phyloP scores from a whole-genome alignment of 2,113 vertebrate species.

The Microcebus jonahi region DNA sequence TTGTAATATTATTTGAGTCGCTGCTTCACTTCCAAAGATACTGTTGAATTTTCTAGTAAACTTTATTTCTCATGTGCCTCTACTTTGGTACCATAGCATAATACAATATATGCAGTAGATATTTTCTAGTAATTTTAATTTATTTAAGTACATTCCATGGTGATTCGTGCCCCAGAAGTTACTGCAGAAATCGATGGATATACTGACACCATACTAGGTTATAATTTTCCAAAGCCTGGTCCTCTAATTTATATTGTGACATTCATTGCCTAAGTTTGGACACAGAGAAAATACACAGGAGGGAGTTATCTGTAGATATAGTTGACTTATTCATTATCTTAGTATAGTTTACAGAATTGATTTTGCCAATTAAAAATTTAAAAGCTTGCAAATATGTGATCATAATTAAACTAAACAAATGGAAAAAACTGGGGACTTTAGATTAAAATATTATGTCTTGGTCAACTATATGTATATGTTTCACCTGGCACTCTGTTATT shows the following conservation, averaged over 20 bases:
- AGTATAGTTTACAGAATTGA: neutral
- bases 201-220: neutral
- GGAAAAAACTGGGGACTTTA: constrained; percentile 25
- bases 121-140: neutral
- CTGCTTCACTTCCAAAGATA: neutral
- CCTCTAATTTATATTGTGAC: neutral
- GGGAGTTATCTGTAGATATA: neutral
- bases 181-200: neutral
- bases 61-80: neutral
- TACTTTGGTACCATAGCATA: neutral
- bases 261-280: neutral
- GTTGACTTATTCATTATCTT: constrained; percentile 21
- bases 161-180: neutral
- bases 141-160: neutral
- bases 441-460: constrained; percentile 28
- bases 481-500: constrained; percentile 19
- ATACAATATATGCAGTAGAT: neutral
- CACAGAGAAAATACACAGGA: neutral
- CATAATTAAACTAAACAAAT: constrained; percentile 55
- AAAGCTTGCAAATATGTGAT: neutral
- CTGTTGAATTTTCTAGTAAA: neutral
- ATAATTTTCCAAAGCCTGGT: neutral
- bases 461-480: neutral
- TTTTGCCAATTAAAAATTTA: constrained; percentile 39
- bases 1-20: neutral